Percentiles rank a stretch among this genome's conserved stretches.
These are phyloP conservation scores for Lumbricus terrestris DNA, from an alignment of 2,888 invertebrate genomes.

Conservation along the genomic window DNA sequence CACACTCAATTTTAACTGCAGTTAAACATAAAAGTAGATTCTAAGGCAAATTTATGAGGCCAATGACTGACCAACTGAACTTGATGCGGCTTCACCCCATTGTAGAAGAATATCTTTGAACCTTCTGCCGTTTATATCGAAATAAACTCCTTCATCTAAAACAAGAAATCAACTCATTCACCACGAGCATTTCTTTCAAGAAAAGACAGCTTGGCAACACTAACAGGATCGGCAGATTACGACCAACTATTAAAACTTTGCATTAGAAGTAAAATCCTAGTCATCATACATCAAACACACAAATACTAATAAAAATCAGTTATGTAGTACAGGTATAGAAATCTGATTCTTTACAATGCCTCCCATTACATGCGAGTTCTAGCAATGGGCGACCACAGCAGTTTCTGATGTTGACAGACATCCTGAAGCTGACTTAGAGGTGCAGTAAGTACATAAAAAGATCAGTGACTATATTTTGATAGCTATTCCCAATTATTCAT, in stretches of 20 bases:
- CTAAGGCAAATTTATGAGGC: background rate
- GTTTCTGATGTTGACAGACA: too few species aligned
- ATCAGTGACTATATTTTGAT: too few species aligned
- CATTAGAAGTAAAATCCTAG: background rate
- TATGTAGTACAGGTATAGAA: background rate
- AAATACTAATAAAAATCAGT: background rate
- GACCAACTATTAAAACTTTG: background rate
- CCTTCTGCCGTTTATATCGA: background rate
- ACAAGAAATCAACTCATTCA: background rate
- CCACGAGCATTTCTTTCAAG: background rate
- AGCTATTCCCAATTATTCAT: background rate
- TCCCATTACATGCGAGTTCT: too few species aligned
- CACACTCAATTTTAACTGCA: background rate
- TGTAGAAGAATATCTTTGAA: constrained; percentile 7
- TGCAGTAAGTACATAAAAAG: too few species aligned
- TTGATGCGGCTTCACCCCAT: constrained; percentile 5
- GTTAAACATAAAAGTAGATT: background rate
- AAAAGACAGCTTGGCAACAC: background rate
- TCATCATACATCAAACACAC: background rate
- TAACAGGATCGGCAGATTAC: background rate
- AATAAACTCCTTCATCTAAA: constrained; percentile 12
- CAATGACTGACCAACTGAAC: constrained; percentile 14
- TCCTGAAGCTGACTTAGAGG: too few species aligned
- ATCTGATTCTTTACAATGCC: background rate
- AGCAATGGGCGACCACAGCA: background rate